These are phyloP conservation scores for Coregonus suidteri DNA, from an alignment of 2,797 vertebrate species.

Conservation along the genomic window DNA sequence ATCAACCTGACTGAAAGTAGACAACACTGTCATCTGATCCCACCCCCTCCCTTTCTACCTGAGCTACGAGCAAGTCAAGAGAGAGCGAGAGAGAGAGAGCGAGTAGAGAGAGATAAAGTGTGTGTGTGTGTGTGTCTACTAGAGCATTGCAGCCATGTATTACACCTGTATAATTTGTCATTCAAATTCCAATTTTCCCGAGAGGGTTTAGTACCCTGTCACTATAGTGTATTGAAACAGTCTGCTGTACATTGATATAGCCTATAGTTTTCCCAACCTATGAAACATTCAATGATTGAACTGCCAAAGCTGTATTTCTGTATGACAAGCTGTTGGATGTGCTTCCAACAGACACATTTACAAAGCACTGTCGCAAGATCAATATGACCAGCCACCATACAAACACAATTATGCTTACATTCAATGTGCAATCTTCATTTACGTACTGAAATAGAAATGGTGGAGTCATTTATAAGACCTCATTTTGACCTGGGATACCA, in stretches of 20 bases:
- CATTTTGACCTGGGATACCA: neutral
- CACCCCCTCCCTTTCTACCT: conserved; percentile 16
- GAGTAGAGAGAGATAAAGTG: neutral
- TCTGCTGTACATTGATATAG: neutral
- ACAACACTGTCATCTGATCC: conserved; percentile 57
- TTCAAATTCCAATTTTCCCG: neutral
- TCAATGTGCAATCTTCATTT: neutral
- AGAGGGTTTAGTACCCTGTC: neutral
- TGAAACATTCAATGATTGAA: neutral
- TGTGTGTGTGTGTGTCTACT: neutral
- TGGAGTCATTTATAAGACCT: neutral
- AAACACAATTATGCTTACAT: neutral
- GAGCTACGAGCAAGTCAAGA: neutral
- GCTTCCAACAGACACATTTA: neutral
- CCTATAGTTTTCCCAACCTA: neutral
- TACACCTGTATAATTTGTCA: neutral
- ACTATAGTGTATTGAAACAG: neutral
- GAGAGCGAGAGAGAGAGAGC: neutral
- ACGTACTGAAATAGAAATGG: neutral
- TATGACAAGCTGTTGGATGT: neutral
- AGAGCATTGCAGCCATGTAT: neutral
- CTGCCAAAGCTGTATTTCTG: neutral
- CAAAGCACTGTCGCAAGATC: neutral
- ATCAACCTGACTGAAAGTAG: conserved; percentile 66
- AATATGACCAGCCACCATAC: neutral